Percentiles rank a stretch among this genome's conserved stretches.
Evolutionary conservation across 2,888 invertebrate genomes (phyloP).

Genomic region (Sepiola atlantica): DNA sequence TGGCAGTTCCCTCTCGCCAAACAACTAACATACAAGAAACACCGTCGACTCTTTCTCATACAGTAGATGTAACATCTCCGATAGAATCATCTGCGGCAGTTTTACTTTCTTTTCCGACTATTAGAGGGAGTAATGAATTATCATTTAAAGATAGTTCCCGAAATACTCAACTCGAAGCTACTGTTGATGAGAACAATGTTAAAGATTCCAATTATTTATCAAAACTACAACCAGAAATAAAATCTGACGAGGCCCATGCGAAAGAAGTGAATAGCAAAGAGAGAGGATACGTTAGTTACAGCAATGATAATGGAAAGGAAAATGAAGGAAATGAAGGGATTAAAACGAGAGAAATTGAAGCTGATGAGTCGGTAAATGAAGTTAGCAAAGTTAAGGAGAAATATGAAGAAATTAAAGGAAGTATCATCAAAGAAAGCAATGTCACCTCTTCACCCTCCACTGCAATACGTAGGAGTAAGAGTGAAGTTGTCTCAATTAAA

Average conservation of each 20-base stretch:
- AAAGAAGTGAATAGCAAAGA: not conserved
- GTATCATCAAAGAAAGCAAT: not conserved
- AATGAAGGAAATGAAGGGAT: not conserved
- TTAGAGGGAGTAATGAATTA: not conserved
- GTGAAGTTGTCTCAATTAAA: not conserved
- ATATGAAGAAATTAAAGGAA: not conserved
- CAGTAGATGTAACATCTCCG: not conserved
- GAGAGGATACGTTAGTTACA: not conserved
- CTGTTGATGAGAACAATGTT: not conserved
- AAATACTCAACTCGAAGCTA: not conserved
- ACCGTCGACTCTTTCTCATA: not conserved
- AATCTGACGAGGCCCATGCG: not conserved
- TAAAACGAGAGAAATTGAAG: not conserved
- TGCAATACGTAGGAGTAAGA: not conserved
- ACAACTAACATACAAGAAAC: not conserved
- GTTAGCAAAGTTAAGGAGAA: not conserved
- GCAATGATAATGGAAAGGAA: not conserved
- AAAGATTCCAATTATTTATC: not conserved
- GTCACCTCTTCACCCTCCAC: rapidly evolving
- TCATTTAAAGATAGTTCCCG: not conserved
- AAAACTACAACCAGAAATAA: not conserved
- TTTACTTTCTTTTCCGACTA: not conserved
- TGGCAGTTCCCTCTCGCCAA: not conserved
- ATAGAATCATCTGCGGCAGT: not conserved
- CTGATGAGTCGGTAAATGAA: not conserved